Base-by-base conservation (phyloP, 2,888 invertebrate genomes). In the Drosophila mimetica region DNA sequence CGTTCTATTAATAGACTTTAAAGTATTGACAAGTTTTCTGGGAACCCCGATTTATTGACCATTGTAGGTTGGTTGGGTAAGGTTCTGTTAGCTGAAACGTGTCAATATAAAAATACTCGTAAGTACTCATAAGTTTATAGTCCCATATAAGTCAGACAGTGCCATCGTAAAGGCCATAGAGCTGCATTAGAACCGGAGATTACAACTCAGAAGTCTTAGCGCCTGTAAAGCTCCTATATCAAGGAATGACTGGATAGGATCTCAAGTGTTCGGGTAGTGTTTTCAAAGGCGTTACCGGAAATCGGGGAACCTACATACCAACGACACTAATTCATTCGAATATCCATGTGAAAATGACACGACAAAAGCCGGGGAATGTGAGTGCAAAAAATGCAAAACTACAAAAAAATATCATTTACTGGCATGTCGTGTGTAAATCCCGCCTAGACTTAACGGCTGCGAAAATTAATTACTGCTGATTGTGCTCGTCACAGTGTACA, bases 381-480 rank as follows among this genome's bases (percentile, higher is more conserved):
- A 66, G 5, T 60, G 41, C 25, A 55, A 61, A 72, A 72, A 60
- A 47, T 59, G 28, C 34, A 5, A n/a, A n/a, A n/a, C n/a, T n/a
- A 51, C 22, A 16, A 58, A 22, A 47, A 60, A 41, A n/a, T 8
- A n/a, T 9, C n/a, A 20, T 30, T 28, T 36, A 34, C 36, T 44
- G 32, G 2, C 55, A 32, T 47, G 25, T 60, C 71, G 64, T 71
- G 63, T 59, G 39, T 44, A 73, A 75, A 66, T 65, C 59, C 50
- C 66, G 9, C 30, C 63, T 70, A 89, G 84, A 88, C 89, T 76
- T 74, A 60, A 73, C 77, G 87, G 76, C 84, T 79, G 73, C 79
- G 61, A 75, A 82, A 71, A 75, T 74, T 75, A 78, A 78, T 81
- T 77, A 71, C 54, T 55, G 75, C 74, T 75, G 83, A 75, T 86